Conservation (phyloP, 2,113 vertebrate species). For the Sisor rabdophorus region DNA sequence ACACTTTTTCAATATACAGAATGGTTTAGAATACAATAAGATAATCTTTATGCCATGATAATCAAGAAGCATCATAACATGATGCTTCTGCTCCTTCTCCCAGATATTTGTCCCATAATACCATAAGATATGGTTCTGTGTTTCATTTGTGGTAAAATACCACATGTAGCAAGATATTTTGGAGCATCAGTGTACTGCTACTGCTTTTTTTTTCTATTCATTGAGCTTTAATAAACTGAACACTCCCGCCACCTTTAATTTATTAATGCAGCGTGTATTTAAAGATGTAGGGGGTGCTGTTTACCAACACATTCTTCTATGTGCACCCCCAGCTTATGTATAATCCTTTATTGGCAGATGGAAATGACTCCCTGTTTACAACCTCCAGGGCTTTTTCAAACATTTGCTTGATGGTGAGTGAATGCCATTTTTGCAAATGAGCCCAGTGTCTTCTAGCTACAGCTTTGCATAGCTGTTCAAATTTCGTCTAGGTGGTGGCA, state of each 20-base stretch:
- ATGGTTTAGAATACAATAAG: background rate
- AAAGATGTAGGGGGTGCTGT: slow-evolving; percentile 41
- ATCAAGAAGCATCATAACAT: too few species aligned
- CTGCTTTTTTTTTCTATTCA: slow-evolving; percentile 19
- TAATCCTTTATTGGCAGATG: background rate
- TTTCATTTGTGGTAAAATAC: slow-evolving; percentile 17
- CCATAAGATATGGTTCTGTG: slow-evolving; percentile 14
- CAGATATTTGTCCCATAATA: slow-evolving; percentile 52
- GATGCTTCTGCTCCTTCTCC: slow-evolving; percentile 47
- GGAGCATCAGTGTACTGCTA: slow-evolving; percentile 18
- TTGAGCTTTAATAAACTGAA: slow-evolving; percentile 14
- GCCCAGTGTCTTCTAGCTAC: slow-evolving; percentile 21
- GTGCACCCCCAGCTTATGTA: background rate
- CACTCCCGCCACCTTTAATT: background rate
- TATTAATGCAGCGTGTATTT: background rate
- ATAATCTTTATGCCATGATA: too few species aligned
- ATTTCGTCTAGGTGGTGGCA: slow-evolving; percentile 36
- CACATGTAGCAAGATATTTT: slow-evolving; percentile 25
- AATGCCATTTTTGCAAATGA: slow-evolving; percentile 38
- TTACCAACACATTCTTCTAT: slow-evolving; percentile 5
- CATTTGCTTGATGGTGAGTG: slow-evolving; percentile 36
- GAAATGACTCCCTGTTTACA: slow-evolving; percentile 26
- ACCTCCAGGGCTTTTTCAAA: slow-evolving; percentile 4
- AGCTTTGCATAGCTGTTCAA: slow-evolving; percentile 47
- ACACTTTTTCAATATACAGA: too few species aligned